Percentiles rank a stretch among this genome's conserved stretches.
Conservation (phyloP, 2,797 vertebrate species). For the Hylomyscus alleni region DNA sequence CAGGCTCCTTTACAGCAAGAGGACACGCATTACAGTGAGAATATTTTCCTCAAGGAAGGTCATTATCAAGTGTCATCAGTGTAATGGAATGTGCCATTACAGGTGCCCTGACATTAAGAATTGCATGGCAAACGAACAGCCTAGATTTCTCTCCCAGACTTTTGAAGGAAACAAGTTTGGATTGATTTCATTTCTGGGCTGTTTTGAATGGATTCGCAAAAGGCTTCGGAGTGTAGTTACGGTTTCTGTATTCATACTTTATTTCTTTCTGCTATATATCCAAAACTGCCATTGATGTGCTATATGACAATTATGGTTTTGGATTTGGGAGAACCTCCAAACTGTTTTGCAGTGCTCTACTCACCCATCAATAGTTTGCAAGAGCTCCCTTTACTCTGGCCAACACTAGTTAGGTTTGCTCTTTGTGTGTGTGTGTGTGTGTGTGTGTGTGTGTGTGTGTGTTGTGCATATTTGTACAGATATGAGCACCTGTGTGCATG, state of each 20-base stretch:
- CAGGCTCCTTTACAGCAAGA: background rate
- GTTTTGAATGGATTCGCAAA: background rate
- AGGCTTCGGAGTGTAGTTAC: background rate
- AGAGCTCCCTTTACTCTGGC: background rate
- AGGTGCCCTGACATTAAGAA: slow-evolving; percentile 2
- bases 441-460: background rate
- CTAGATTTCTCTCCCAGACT: background rate
- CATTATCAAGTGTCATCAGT: background rate
- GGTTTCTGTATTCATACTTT: background rate
- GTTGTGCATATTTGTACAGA: background rate
- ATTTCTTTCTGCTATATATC: background rate
- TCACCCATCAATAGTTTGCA: background rate
- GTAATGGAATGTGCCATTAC: slow-evolving; percentile 14
- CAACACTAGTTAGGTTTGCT: background rate
- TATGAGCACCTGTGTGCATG: background rate
- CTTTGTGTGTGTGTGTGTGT: background rate
- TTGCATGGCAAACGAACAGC: background rate
- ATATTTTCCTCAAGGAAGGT: background rate
- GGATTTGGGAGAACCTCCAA: background rate
- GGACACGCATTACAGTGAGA: background rate
- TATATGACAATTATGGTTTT: background rate
- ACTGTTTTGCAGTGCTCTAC: background rate
- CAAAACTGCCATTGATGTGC: background rate
- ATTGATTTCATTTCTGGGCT: background rate
- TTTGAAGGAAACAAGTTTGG: background rate